Conservation (phyloP, 2,113 vertebrate genomes). For the Cynoglossus semilaevis region DNA sequence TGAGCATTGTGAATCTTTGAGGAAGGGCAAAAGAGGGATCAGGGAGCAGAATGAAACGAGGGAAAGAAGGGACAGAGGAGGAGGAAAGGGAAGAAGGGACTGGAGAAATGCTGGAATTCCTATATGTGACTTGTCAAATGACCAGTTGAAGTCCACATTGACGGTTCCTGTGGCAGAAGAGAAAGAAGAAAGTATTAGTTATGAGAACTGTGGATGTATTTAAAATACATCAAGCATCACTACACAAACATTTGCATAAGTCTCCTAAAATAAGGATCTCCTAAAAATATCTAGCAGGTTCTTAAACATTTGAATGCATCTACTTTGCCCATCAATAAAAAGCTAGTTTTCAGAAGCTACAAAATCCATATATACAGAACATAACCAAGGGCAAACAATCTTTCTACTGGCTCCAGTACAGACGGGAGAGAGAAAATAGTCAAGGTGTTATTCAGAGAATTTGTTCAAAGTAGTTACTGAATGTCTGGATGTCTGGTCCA, state of each 20-base stretch:
- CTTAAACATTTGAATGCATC: neutral
- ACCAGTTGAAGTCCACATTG: slow-evolving; percentile 54
- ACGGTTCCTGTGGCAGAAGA: slow-evolving; percentile 47
- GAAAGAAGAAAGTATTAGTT: slow-evolving; percentile 5
- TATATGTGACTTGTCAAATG: slow-evolving; percentile 50
- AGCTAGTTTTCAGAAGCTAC: slow-evolving; percentile 13
- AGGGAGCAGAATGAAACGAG: slow-evolving; percentile 49
- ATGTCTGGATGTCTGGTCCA: slow-evolving; percentile 18
- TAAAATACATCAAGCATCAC: neutral
- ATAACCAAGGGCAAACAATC: slow-evolving; percentile 3
- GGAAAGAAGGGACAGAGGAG: slow-evolving; percentile 31
- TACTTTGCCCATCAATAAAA: slow-evolving; percentile 3
- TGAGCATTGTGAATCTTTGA: slow-evolving; percentile 87
- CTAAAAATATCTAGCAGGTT: slow-evolving; percentile 9
- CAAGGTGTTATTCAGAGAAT: slow-evolving; percentile 6
- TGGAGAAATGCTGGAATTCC: slow-evolving; percentile 37
- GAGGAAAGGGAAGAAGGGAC: slow-evolving; percentile 35
- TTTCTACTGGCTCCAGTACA: slow-evolving; percentile 22
- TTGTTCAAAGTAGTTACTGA: slow-evolving; percentile 5
- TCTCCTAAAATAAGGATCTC: slow-evolving; percentile 17
- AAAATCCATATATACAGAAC: slow-evolving; percentile 11
- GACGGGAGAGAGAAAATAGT: slow-evolving; percentile 11
- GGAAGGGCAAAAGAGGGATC: slow-evolving; percentile 51
- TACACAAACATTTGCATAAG: neutral
- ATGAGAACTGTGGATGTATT: neutral